Percentiles rank a stretch among this genome's conserved stretches.
phyloP scores from a whole-genome alignment of 53 echinoderm and acorn worm species.

The Pentamera pediparva region DNA sequence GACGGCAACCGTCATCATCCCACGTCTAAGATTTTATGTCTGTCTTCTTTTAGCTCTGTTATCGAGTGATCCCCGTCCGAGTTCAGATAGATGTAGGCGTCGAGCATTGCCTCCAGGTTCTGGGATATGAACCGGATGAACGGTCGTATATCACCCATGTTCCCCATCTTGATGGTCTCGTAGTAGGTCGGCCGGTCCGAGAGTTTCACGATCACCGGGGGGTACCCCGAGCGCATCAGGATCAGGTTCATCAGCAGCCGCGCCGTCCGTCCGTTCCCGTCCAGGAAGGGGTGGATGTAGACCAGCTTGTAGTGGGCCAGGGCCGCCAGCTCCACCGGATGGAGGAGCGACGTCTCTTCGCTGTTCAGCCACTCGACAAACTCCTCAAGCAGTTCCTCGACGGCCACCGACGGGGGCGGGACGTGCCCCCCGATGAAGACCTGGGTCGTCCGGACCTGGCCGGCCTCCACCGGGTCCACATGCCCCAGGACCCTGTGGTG shows the following conservation, averaged over 20 bases:
- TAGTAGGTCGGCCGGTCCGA: conserved; percentile 73
- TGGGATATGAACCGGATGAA: conserved; percentile 84
- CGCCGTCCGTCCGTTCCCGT: conserved; percentile 91
- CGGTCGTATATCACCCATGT: conserved; percentile 81
- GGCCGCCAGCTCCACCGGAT: conserved; percentile 90
- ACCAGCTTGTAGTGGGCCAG: conserved; percentile 90
- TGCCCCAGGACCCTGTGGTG: conserved; percentile 79
- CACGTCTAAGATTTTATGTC: neutral
- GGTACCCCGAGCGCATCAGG: conserved; percentile 74
- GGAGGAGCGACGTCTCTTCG: conserved; percentile 57
- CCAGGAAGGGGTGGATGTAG: conserved; percentile 88
- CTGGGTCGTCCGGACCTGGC: conserved; percentile 73
- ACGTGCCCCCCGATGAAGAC: conserved; percentile 90
- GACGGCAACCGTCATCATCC: too few relatives aligned
- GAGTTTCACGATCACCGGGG: conserved; percentile 84
- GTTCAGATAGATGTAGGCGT: conserved; percentile 73
- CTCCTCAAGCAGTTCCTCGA: conserved; percentile 66
- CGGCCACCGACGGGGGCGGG: conserved; percentile 65
- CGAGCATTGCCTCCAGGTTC: conserved; percentile 70
- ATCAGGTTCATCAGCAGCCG: conserved; percentile 91
- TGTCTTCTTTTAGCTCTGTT: conserved; percentile 52
- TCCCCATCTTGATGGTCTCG: conserved; percentile 69
- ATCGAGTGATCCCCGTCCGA: conserved; percentile 39
- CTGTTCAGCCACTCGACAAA: conserved; percentile 88
- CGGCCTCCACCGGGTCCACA: conserved; percentile 83